Percentiles rank a stretch among this genome's conserved stretches.
phyloP scores from a whole-genome alignment of 2,888 invertebrate genomes.

The Caenorhabditis doughertyi region DNA sequence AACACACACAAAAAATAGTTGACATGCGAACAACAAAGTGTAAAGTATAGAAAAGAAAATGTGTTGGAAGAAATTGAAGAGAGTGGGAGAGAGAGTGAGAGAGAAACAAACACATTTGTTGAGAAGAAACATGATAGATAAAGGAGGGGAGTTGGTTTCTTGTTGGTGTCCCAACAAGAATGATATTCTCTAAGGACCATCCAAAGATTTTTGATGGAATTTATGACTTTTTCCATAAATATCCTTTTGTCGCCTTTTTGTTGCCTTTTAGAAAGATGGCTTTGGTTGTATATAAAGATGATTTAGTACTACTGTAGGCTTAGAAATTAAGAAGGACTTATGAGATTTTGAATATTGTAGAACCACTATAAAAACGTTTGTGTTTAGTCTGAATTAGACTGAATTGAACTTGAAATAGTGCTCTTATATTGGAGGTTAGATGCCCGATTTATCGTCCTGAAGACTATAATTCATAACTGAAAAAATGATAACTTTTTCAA shows the following conservation, averaged over 20 bases:
- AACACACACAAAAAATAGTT: slow-evolving; percentile 21
- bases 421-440: no score
- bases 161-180: slow-evolving; percentile 21
- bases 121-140: not conserved
- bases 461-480: no score
- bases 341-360: no score
- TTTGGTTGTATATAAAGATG: no score
- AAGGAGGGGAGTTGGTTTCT: not conserved
- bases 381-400: no score
- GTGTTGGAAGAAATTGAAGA: not conserved
- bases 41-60: slow-evolving; percentile 44
- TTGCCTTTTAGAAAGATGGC: no score
- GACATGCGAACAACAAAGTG: slow-evolving; percentile 53
- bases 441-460: no score
- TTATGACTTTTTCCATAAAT: slow-evolving; percentile 12
- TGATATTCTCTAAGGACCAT: no score
- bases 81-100: not conserved
- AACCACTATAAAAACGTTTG: no score
- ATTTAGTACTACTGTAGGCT: slow-evolving; percentile 1
- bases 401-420: no score
- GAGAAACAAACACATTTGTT: slow-evolving; percentile 1
- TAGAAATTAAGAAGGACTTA: no score
- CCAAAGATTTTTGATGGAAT: not conserved
- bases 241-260: slow-evolving; percentile 1
- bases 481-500: no score